These are phyloP conservation scores for Hiodon tergisus DNA, from an alignment of 2,113 vertebrate genomes.

Conservation along the genomic window DNA sequence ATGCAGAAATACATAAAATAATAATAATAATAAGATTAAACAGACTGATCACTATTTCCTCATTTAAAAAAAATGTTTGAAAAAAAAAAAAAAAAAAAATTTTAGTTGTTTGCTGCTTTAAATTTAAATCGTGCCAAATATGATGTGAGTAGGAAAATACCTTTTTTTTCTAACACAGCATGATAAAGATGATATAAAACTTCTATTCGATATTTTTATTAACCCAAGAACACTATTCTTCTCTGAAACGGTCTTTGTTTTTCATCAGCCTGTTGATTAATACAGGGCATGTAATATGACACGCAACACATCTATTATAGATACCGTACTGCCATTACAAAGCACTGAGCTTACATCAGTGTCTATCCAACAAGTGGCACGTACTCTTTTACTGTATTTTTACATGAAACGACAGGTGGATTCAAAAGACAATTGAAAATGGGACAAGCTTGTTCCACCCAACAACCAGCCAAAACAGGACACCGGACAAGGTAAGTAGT, in stretches of 20 bases:
- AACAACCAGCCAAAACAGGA: no score
- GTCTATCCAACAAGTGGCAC: slow-evolving; percentile 10
- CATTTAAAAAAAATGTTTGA: background rate
- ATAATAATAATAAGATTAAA: background rate
- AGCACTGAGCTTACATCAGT: slow-evolving; percentile 3
- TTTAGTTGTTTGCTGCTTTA: no score
- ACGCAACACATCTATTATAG: background rate
- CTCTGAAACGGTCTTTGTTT: slow-evolving; percentile 25
- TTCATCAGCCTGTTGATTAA: background rate
- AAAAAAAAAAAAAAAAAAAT: background rate
- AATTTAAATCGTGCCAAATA: slow-evolving; percentile 42
- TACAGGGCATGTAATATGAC: background rate
- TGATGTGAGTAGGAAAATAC: no score
- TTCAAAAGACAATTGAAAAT: slow-evolving; percentile 16
- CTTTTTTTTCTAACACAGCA: no score
- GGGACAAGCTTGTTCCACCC: slow-evolving; percentile 11
- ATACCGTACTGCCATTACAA: slow-evolving; percentile 9
- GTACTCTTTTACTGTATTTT: slow-evolving; percentile 16
- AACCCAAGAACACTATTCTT: background rate
- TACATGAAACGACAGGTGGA: slow-evolving; percentile 17
- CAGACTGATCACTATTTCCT: background rate
- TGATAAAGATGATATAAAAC: background rate
- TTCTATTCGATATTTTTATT: slow-evolving; percentile 23
- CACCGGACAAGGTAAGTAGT: no score
- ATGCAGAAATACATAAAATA: background rate